These are phyloP conservation scores for Phyllostomus discolor DNA, from an alignment of 2,113 vertebrate species.

Conservation along the genomic window DNA sequence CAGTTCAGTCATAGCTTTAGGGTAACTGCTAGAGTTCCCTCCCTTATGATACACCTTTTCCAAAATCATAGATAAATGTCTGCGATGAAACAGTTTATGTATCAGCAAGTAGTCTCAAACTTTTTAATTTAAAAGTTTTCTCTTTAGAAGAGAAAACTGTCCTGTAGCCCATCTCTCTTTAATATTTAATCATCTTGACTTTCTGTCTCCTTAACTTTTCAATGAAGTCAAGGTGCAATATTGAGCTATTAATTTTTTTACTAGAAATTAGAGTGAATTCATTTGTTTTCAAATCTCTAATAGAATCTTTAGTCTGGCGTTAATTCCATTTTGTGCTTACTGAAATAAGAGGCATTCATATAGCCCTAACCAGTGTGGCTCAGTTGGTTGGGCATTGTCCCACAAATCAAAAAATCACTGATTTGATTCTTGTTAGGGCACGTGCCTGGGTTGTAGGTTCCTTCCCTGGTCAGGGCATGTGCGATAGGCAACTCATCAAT, in stretches of 20 bases:
- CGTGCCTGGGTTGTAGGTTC: no score
- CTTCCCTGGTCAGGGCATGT: no score
- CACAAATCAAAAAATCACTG: no score
- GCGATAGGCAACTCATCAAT: no score
- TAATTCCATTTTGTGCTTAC: conserved; percentile 21
- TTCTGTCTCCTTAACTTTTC: conserved; percentile 6
- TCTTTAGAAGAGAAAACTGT: neutral
- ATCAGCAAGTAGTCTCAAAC: neutral
- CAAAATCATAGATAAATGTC: neutral
- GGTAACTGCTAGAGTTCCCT: neutral
- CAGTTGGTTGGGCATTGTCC: no score
- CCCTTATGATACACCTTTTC: neutral
- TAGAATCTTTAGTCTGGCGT: neutral
- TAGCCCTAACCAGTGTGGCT: neutral
- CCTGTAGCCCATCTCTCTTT: neutral
- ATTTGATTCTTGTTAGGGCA: no score
- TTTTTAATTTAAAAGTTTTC: neutral
- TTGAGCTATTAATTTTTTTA: conserved; percentile 2
- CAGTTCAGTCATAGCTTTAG: neutral
- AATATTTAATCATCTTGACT: conserved; percentile 19
- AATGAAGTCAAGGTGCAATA: neutral
- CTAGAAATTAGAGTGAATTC: neutral
- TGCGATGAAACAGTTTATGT: neutral
- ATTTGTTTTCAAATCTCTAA: conserved; percentile 26
- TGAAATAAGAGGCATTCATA: conserved; percentile 5